Conservation (phyloP, 2,797 vertebrate genomes). For the Harpagifer antarcticus region DNA sequence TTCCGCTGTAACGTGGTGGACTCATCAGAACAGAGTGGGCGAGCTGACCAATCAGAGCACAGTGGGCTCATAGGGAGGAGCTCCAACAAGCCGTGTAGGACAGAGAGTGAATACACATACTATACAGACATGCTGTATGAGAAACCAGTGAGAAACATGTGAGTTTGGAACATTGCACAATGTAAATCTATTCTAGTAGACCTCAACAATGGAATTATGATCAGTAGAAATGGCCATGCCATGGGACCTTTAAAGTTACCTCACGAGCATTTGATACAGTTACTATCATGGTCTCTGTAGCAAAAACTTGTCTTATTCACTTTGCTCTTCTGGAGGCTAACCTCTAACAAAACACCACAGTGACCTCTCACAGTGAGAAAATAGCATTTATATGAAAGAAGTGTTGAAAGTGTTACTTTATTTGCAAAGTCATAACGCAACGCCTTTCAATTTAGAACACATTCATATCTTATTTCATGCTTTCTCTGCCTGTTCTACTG, state of each 20-base stretch:
- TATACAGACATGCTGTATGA: no score
- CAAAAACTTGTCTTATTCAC: neutral
- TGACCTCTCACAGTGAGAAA: slow-evolving; percentile 34
- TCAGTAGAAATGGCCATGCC: no score
- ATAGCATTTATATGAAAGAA: slow-evolving; percentile 56
- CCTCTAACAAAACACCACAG: neutral
- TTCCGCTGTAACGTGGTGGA: no score
- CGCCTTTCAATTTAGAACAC: slow-evolving; percentile 72
- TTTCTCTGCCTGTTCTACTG: slow-evolving; percentile 73
- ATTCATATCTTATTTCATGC: slow-evolving; percentile 83
- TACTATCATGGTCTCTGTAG: neutral
- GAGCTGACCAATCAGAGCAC: no score
- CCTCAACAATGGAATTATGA: no score
- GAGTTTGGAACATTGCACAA: no score
- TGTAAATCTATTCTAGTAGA: no score
- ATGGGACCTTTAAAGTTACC: neutral
- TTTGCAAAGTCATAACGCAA: slow-evolving; percentile 67
- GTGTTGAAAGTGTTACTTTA: slow-evolving; percentile 71
- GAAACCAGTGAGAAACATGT: no score
- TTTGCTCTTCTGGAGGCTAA: slow-evolving; percentile 20
- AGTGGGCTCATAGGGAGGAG: no score
- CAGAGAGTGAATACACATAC: no score
- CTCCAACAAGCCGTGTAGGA: no score
- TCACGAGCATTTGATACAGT: neutral
- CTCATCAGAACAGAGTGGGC: no score